Base-by-base conservation (phyloP, 2,113 vertebrate species). In the Psettodes erumei region DNA sequence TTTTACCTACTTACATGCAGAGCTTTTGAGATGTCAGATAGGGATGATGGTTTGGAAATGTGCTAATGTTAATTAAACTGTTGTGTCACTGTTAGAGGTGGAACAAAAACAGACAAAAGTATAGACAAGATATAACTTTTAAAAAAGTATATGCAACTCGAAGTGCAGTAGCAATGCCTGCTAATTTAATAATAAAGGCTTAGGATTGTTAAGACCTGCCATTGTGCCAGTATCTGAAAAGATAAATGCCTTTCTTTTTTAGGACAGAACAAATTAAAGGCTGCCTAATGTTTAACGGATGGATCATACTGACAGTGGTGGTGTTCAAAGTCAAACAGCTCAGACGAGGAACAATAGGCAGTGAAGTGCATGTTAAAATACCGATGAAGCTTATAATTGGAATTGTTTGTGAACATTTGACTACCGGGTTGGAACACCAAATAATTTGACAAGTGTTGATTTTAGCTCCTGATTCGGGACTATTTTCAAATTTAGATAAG, bases 221-320 rank as follows among this genome's bases (percentile, higher is more conserved):
- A 48, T 11, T 30, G 30, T 30, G 35, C 35, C n/a, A 12, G 27
- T 21, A 27, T 32, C 25, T 37, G n/a, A 67, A 67, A 21, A 18
- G 1, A 1, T 19, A 51, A 21, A 18, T 42, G 8, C 28, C 7
- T 33, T 45, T n/a, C 23, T 18, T 40, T 18, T 0, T 16, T 27
- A 11, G 43, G 30, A 18, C 23, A 16, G 32, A 58, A 10, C 54
- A n/a, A 71, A 71, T 60, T 1, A 70, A 59, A 59, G 32, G 15
- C 27, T 67, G 6, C 11, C 9, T 40, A 35, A 58, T 27, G 19
- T 28, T 47, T 19, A 23, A 47, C n/a, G 6, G 21, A 19, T n/a
- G 21, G 30, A 5, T 27, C 3, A 12, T 58, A 25, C n/a, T 35
- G n/a, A 32, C 1, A 1, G 9, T 19, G 16, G 19, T 21, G 25